Evolutionary conservation across 64 coral and sea anemone species (phyloP).

Genomic region (Orbicella faveolata): DNA sequence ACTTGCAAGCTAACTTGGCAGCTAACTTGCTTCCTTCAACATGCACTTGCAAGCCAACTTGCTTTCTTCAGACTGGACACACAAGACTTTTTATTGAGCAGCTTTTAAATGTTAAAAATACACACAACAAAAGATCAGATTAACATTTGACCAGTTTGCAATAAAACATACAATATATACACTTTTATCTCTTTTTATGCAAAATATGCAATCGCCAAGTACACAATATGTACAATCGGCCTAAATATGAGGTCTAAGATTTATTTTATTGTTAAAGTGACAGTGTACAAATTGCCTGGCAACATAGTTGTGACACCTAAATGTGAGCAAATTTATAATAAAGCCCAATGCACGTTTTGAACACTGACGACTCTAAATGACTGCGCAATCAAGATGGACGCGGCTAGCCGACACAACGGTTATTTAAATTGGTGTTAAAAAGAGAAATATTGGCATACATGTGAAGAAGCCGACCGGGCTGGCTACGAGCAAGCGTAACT

Average conservation of each 20-base stretch:
- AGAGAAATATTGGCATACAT: slow-evolving; percentile 1
- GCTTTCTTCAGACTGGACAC: neutral
- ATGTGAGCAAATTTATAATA: too few species aligned
- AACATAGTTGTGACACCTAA: too few species aligned
- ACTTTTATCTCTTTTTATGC: neutral
- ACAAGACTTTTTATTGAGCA: neutral
- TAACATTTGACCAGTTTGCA: neutral
- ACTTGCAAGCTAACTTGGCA: neutral
- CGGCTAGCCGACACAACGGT: neutral
- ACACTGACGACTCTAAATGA: neutral
- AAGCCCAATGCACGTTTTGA: neutral
- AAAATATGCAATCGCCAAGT: neutral
- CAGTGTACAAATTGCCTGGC: too few species aligned
- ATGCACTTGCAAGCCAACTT: neutral
- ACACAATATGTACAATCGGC: neutral
- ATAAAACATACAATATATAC: neutral
- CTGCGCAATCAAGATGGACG: slow-evolving; percentile 10
- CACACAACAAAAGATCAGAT: neutral
- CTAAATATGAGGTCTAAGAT: neutral
- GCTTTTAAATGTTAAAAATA: neutral
- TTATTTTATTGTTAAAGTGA: too few species aligned
- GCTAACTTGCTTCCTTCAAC: neutral
- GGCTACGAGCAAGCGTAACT: neutral
- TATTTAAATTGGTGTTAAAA: slow-evolving; percentile 20
- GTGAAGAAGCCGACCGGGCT: neutral